Conservation (phyloP, 2,888 invertebrate genomes). For the Auanema freiburgensis region DNA sequence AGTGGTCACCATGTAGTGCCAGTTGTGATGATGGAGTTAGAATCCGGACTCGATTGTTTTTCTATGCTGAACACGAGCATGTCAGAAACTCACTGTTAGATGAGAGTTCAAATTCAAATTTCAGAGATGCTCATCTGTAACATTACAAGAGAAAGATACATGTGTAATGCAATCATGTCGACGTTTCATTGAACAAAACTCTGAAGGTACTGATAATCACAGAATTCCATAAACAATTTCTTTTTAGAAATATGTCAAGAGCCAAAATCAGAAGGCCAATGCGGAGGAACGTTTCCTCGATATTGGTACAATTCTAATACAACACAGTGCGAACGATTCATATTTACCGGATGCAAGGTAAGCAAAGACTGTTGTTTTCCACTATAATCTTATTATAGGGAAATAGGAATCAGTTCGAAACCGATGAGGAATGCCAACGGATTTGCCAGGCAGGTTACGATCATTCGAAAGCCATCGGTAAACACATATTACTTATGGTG, state of each 20-base stretch:
- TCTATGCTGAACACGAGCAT: constrained; percentile 61
- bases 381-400: constrained; percentile 27
- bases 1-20: constrained; percentile 68
- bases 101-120: neutral
- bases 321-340: constrained; percentile 79
- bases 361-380: constrained; percentile 67
- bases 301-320: constrained; percentile 81
- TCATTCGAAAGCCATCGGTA: constrained; percentile 51
- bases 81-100: neutral
- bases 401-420: constrained; percentile 63
- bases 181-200: constrained; percentile 55
- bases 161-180: constrained; percentile 60
- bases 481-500: neutral
- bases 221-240: constrained; percentile 2
- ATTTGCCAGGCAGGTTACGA: constrained; percentile 64
- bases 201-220: constrained; percentile 48
- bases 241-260: constrained; percentile 80
- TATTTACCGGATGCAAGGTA: constrained; percentile 87
- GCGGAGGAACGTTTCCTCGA: constrained; percentile 82
- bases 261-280: constrained; percentile 79
- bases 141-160: constrained; percentile 61
- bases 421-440: constrained; percentile 66
- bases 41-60: constrained; percentile 68
- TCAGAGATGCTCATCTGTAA: constrained; percentile 41
- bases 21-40: constrained; percentile 69